A percentile compares a stretch with the other conserved stretches of the same genome.
Conservation (phyloP, 2,888 invertebrate species). For the Ormyrus nitidulus region DNA sequence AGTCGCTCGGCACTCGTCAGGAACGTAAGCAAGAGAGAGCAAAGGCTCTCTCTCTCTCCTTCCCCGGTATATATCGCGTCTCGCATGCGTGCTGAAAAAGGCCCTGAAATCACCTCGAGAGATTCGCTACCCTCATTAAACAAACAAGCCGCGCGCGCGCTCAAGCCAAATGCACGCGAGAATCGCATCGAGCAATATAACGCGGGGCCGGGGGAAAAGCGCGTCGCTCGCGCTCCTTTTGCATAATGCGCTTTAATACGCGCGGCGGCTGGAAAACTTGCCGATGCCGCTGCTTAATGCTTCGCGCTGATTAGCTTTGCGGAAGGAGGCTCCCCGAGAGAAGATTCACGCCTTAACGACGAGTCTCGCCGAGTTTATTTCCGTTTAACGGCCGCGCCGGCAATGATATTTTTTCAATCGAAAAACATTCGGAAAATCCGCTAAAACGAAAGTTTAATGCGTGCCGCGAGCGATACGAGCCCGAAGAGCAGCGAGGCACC, state of each 20-base stretch:
- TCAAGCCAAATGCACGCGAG: background rate
- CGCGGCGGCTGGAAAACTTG: slow-evolving; percentile 24
- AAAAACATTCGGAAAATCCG: background rate
- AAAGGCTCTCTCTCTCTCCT: slow-evolving; percentile 9
- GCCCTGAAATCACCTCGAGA: slow-evolving; percentile 69
- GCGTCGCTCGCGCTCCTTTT: background rate
- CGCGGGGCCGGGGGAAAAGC: background rate
- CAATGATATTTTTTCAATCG: background rate
- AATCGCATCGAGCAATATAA: background rate
- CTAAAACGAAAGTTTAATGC: background rate
- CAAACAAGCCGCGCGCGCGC: slow-evolving; percentile 66
- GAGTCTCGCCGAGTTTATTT: no score
- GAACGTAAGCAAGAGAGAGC: slow-evolving; percentile 34
- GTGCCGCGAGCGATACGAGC: background rate
- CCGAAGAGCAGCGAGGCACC: background rate
- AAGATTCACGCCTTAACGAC: background rate
- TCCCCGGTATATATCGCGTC: background rate
- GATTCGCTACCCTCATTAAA: slow-evolving; percentile 76
- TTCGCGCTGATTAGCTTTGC: slow-evolving; percentile 36
- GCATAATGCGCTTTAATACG: slow-evolving; percentile 41
- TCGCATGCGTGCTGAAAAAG: slow-evolving; percentile 56
- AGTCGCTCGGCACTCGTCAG: slow-evolving; percentile 26
- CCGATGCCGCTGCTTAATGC: slow-evolving; percentile 42
- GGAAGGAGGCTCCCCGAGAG: slow-evolving; percentile 3
- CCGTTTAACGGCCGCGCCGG: no score